Conservation (phyloP, 2,888 invertebrate genomes). For the Dinocampus coccinellae region DNA sequence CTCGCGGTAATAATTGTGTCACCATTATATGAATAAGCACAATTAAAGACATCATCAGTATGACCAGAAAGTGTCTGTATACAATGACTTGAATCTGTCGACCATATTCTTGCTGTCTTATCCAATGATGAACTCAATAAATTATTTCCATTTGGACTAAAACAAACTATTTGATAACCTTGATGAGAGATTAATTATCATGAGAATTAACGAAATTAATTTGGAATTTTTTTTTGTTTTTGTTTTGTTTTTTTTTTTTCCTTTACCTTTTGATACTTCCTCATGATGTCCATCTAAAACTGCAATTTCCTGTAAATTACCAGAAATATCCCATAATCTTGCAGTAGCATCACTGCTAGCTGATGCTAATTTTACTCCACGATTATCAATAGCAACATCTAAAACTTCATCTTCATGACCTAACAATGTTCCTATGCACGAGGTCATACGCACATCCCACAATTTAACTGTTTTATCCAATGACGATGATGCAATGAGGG, state of each 20-base stretch:
- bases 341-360: slow-evolving; percentile 83
- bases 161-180: slow-evolving; percentile 84
- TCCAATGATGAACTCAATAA: slow-evolving; percentile 84
- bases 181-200: no score
- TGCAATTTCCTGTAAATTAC: slow-evolving; percentile 73
- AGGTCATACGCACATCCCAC: slow-evolving; percentile 77
- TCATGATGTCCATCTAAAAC: slow-evolving; percentile 77
- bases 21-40: slow-evolving; percentile 83
- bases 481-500: slow-evolving; percentile 78
- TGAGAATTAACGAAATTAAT: no score
- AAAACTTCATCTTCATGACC: slow-evolving; percentile 80
- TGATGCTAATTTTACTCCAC: slow-evolving; percentile 77
- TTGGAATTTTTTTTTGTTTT: no score
- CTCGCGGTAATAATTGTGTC: slow-evolving; percentile 85
- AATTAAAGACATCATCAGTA: slow-evolving; percentile 85
- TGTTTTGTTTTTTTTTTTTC: no score
- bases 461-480: slow-evolving; percentile 79
- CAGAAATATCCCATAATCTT: slow-evolving; percentile 76
- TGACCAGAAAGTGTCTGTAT: slow-evolving; percentile 83
- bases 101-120: slow-evolving; percentile 82
- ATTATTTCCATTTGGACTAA: slow-evolving; percentile 83
- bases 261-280: slow-evolving; percentile 76
- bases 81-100: slow-evolving; percentile 76
- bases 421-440: slow-evolving; percentile 73
- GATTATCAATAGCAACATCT: slow-evolving; percentile 83